Percentiles rank a stretch among this genome's conserved stretches.
Conservation (phyloP, 2,797 vertebrate genomes). For the Brachymystax lenok region DNA sequence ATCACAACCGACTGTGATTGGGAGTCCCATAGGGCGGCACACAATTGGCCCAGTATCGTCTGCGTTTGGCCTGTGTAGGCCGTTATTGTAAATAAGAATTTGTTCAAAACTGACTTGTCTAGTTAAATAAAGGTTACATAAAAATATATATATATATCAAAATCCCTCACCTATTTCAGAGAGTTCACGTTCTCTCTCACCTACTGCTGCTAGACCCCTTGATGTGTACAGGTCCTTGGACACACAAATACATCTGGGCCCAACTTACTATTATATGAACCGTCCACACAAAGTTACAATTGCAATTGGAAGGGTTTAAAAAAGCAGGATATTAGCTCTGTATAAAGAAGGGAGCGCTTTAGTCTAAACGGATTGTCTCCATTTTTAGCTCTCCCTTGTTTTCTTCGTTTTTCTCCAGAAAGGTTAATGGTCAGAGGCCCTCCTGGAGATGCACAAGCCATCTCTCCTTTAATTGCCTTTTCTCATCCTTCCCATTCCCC, state of each 20-base stretch:
- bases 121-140: too few species aligned
- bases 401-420: slow-evolving; percentile 48
- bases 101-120: too few species aligned
- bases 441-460: slow-evolving; percentile 77
- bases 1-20: too few species aligned
- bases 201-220: too few species aligned
- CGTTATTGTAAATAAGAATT: too few species aligned
- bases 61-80: too few species aligned
- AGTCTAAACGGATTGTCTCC: slow-evolving; percentile 68
- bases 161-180: too few species aligned
- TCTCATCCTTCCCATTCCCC: slow-evolving; percentile 72
- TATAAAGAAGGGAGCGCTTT: slow-evolving; percentile 67
- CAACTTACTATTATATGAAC: background rate
- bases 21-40: too few species aligned
- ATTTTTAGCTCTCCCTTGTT: slow-evolving; percentile 47
- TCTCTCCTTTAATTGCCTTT: slow-evolving; percentile 80
- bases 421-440: slow-evolving; percentile 78
- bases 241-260: background rate
- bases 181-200: too few species aligned
- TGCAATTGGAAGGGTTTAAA: background rate
- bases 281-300: background rate
- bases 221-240: too few species aligned
- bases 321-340: slow-evolving; percentile 24
- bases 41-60: too few species aligned
- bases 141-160: too few species aligned